Percentiles rank a stretch among this genome's conserved stretches.
phyloP scores from a whole-genome alignment of 2,113 vertebrate genomes.

The Bostrychus sinensis region DNA sequence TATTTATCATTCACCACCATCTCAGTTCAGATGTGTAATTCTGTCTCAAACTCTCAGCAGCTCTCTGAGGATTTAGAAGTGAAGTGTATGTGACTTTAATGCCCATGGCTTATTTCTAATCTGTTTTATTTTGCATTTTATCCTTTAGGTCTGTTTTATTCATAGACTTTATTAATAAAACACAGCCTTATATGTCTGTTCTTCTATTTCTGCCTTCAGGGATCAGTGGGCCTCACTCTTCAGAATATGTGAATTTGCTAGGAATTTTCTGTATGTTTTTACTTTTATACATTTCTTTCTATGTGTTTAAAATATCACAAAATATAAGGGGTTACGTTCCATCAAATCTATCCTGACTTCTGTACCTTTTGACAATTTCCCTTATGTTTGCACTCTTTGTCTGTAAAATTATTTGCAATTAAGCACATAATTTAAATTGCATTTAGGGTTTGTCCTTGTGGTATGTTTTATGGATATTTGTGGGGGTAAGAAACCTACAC shows the following conservation, averaged over 20 bases:
- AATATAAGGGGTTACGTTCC: not conserved
- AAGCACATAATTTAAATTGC: too few relatives aligned
- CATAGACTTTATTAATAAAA: constrained; percentile 65
- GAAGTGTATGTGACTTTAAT: constrained; percentile 3
- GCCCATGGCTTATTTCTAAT: constrained; percentile 45
- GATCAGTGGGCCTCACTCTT: constrained; percentile 20
- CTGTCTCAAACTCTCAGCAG: constrained; percentile 29
- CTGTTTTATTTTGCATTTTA: constrained; percentile 51
- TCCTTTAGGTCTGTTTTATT: constrained; percentile 54
- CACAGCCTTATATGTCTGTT: constrained; percentile 32
- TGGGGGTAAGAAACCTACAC: too few relatives aligned
- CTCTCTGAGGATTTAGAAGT: not conserved
- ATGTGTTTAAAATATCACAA: constrained; percentile 10
- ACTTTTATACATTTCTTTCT: constrained; percentile 12
- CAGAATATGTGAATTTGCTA: constrained; percentile 13
- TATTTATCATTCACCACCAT: not conserved
- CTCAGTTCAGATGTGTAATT: constrained; percentile 43
- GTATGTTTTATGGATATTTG: too few relatives aligned
- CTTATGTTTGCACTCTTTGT: too few relatives aligned
- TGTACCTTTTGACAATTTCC: too few relatives aligned
- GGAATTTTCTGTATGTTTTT: constrained; percentile 28
- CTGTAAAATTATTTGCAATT: too few relatives aligned
- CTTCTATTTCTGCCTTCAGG: constrained; percentile 39
- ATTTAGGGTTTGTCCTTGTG: too few relatives aligned
- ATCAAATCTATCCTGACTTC: too few relatives aligned